Base-by-base conservation (phyloP, 92 coral and sea anemone genomes). In the Siderastrea siderea region DNA sequence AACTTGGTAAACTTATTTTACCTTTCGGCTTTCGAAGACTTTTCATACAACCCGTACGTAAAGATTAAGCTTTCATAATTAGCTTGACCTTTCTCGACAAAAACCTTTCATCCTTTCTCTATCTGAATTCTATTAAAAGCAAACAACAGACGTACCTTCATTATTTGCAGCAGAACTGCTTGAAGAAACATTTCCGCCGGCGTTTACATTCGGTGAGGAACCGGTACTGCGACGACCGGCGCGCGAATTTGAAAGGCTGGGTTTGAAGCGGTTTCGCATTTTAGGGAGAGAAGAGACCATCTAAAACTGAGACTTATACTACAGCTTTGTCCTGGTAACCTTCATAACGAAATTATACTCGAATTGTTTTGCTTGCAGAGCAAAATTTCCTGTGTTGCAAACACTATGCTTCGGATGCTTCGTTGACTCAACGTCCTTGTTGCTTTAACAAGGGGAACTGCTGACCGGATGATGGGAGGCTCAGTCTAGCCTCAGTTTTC, bases 251-350 rank as follows among this genome's bases (percentile, higher is more conserved):
- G 75, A 15, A 6, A 71, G 47, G 11, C 47, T 74, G 45, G 86
- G 86, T 45, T 82, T 82, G 15, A 82, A 82, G 14, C 86, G 86
- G 47, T 82, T 82, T 57, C 86, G 75, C 86, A 82, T 82, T 55
- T 69, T 52, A 16, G n/a, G n/a, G 47, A 45, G 71, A 46, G 7
- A 57, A 47, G 11, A 38, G 13, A 70, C 5, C 14, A 7, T 7
- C 52, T 5, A 45, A 14, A 68, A 68, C 26, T 50, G 17, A 65
- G 74, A 19, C 47, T 4, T 16, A 46, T 1, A 5, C 47, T 70
- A 57, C 68, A 19, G 4, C 19, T 54, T 13, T 47, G 43, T 59
- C 16, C 3, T 59, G 17, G 26, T 17, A n/a, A 58, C 44, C 78
- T 54, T 70, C 86, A 59, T 70, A 3, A 16, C 19, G 44, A 46